Conservation (phyloP, 2,113 vertebrate genomes). For the Pao palembangensis region DNA sequence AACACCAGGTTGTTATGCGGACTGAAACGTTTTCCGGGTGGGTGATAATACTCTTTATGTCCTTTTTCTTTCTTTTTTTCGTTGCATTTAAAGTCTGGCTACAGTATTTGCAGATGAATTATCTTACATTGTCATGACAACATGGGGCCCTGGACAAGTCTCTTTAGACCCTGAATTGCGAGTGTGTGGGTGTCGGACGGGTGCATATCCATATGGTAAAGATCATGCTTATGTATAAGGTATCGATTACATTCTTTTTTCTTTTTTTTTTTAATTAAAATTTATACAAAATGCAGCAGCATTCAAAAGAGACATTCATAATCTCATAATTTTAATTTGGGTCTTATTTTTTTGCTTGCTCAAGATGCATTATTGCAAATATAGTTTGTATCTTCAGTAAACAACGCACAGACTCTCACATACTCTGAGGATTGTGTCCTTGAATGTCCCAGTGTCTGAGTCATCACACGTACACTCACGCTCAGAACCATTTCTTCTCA, state of each 20-base stretch:
- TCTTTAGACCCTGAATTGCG: constrained; percentile 27
- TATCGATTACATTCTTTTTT: no score
- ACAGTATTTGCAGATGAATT: background rate
- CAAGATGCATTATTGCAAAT: background rate
- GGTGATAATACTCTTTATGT: background rate
- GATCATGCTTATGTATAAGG: background rate
- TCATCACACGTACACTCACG: constrained; percentile 9
- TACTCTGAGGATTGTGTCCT: constrained; percentile 23
- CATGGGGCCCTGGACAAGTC: constrained; percentile 28
- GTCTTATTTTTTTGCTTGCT: no score
- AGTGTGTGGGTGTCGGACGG: constrained; percentile 17
- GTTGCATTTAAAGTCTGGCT: constrained; percentile 7
- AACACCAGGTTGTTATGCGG: background rate
- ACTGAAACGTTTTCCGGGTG: background rate
- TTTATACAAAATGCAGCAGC: no score
- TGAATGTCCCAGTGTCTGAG: constrained; percentile 18
- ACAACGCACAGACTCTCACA: constrained; percentile 7
- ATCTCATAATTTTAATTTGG: background rate
- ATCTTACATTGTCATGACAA: constrained; percentile 34
- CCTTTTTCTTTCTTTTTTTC: background rate
- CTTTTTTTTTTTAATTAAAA: no score
- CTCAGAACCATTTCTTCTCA: background rate
- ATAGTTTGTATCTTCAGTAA: background rate
- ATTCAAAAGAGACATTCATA: background rate
- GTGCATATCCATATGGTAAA: no score